Base-by-base conservation (phyloP, 2,888 invertebrate genomes). In the Drosophila neotestacea region DNA sequence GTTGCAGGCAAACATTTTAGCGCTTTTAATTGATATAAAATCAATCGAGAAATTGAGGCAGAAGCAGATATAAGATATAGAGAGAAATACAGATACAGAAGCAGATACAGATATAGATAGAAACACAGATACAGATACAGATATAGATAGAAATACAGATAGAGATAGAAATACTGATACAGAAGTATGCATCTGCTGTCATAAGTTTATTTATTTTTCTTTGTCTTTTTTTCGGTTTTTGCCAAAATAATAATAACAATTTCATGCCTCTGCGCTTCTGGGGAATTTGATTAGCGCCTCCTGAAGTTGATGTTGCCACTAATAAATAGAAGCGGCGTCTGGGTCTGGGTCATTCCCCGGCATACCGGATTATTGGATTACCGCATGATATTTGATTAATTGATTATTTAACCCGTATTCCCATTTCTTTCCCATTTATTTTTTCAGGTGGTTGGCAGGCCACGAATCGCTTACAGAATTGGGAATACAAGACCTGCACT, bases 381-480 rank as follows among this genome's bases (percentile, higher is more conserved):
- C 70, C 66, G 69, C 73, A 76, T 73, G 66, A 62, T 70, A 73
- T 78, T 71, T 68, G 59, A 41, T 48, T 50, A 64, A 50, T 38
- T 58, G 11, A 52, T 46, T 61, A 51, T 22, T n/a, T 46, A 32
- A 51, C 22, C 4, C 4, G 13, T 32, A n/a, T 28, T 41, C 13
- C n/a, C 22, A 13, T 54, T 41, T 9, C 30, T 46, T 55, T 32
- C 28, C 5, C 9, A 39, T 9, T 89, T 4, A 5, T 27, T 11
- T 4, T 55, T 89, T 27, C 75, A 92, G 92, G 90, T 70, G 91
- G 90, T 64, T 92, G 92, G 92, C 91, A 91, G 67, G 89, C 90
- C 36, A 72, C 84, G 0, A 89, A 87, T 70, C 90, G 90, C 2
- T 65, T 92, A 16, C 91, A 89, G 54, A 77, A 81, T 63, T 92